Evolutionary conservation across 23 tunicate species (phyloP), one percentile per base, ranked within the genome.

Genomic region (Halocynthia roretzi): DNA sequence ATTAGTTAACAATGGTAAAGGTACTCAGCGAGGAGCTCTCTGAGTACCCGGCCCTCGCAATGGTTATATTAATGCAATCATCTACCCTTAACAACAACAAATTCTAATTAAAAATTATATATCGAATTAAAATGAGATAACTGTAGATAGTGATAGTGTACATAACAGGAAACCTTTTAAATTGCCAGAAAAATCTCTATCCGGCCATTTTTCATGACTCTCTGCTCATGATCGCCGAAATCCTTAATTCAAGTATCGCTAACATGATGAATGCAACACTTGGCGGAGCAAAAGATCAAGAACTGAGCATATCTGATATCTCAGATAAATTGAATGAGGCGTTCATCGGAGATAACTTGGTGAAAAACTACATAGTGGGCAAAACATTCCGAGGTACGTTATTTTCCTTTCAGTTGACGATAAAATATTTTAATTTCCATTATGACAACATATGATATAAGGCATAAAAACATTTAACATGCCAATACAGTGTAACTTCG

Each of bases 171-270:
- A 31, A 31, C 44, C 44, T 31, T 31, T 31, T 31, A 31, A 31
- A 31, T 68, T 54, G 40, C 23, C 74, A 89, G 96, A 80, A 84
- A 79, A 89, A 89, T 78, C 77, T 54, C 53, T 89, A 79, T 62
- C 96, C 96, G 10, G 96, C 96, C 19, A 80, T 77, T 51, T 76
- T 89, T 48, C 74, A 89, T 80, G 96, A 89, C 69, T 72, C 88
- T 64, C 77, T 89, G 15, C 72, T 83, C 12, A 89, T 80, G 85
- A 63, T 80, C 44, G 96, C 88, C 10, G 80, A 80, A 52, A 52
- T 89, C 6, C 81, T 89, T 58, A 89, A 89, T 77, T 74, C 52
- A 17, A 80, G 85, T 53, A 44, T 89, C 7, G 50, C 65, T 53
- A 71, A 73, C 17, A 78, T 65, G 80, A 52, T 72, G 53, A 12